phyloP scores from a whole-genome alignment of 2,888 invertebrate genomes.

The Coecobrya sp. region DNA sequence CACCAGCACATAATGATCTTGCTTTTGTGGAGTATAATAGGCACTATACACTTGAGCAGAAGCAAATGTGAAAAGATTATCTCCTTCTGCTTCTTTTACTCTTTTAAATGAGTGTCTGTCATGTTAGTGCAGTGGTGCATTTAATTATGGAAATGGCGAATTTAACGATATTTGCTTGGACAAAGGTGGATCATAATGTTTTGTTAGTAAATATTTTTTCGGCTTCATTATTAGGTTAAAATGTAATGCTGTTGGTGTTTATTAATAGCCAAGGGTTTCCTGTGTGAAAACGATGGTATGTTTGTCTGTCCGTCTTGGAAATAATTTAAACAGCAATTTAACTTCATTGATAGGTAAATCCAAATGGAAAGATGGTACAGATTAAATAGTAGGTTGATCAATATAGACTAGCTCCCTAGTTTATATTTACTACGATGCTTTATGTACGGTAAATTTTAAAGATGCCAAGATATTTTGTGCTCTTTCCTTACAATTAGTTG shows the following conservation, averaged over 20 bases:
- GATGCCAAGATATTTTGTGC: too few relatives aligned
- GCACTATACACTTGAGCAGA: neutral
- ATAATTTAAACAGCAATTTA: too few relatives aligned
- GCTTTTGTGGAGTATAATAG: neutral
- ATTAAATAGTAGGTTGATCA: too few relatives aligned
- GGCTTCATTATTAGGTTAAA: neutral
- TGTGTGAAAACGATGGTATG: too few relatives aligned
- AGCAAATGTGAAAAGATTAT: slow-evolving; percentile 49
- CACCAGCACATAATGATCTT: slow-evolving; percentile 46
- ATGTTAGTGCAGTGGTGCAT: slow-evolving; percentile 20
- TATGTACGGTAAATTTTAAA: too few relatives aligned
- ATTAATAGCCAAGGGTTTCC: too few relatives aligned
- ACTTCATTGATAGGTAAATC: too few relatives aligned
- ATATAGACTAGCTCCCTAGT: too few relatives aligned
- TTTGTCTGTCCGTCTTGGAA: too few relatives aligned
- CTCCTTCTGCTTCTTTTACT: slow-evolving; percentile 16
- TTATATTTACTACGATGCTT: too few relatives aligned
- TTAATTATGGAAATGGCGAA: slow-evolving; percentile 37
- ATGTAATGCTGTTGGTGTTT: neutral
- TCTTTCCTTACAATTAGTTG: too few relatives aligned
- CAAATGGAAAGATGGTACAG: too few relatives aligned
- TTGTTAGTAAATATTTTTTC: slow-evolving; percentile 9
- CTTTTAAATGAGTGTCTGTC: slow-evolving; percentile 10
- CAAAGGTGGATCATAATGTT: neutral
- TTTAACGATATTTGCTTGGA: neutral